phyloP scores from a whole-genome alignment of 2,888 invertebrate genomes.

The Drosophila buzzatii region DNA sequence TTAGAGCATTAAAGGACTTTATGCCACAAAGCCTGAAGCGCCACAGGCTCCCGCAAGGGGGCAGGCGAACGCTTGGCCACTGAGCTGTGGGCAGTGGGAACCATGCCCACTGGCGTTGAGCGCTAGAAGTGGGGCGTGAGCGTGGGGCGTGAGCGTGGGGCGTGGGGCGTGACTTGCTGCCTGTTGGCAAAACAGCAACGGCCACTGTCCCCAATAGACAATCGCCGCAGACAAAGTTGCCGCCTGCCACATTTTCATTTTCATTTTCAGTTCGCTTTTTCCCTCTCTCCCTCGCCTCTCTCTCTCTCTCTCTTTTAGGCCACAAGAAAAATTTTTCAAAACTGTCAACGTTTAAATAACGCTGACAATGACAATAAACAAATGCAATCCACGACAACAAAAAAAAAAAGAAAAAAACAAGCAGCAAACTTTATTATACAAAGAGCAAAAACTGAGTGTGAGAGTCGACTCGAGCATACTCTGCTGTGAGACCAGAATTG shows the following conservation, averaged over 20 bases:
- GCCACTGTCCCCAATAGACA: conserved; percentile 31
- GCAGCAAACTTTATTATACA: conserved; percentile 40
- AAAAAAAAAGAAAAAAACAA: conserved; percentile 3
- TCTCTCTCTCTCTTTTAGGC: conserved; percentile 19
- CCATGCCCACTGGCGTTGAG: background rate
- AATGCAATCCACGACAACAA: conserved; percentile 60
- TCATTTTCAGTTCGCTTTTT: conserved; percentile 2
- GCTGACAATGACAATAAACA: conserved; percentile 79
- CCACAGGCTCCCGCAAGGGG: conserved; percentile 51
- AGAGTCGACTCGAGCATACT: background rate
- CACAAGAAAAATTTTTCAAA: conserved; percentile 35
- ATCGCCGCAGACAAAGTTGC: conserved; percentile 53
- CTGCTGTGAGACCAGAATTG: background rate
- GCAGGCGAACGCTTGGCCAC: background rate
- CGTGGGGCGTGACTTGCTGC: background rate
- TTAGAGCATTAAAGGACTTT: conserved; percentile 80
- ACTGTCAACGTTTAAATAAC: conserved; percentile 79
- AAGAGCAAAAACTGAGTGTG: background rate
- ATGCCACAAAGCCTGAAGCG: conserved; percentile 73
- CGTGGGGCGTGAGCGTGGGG: too few species aligned
- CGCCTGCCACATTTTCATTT: conserved; percentile 45
- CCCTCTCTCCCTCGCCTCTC: background rate
- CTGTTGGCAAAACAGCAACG: conserved; percentile 13
- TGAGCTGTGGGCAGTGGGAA: background rate
- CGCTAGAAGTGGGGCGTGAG: background rate